phyloP scores from a whole-genome alignment of 2,888 invertebrate species.

The Apamea epomidion region DNA sequence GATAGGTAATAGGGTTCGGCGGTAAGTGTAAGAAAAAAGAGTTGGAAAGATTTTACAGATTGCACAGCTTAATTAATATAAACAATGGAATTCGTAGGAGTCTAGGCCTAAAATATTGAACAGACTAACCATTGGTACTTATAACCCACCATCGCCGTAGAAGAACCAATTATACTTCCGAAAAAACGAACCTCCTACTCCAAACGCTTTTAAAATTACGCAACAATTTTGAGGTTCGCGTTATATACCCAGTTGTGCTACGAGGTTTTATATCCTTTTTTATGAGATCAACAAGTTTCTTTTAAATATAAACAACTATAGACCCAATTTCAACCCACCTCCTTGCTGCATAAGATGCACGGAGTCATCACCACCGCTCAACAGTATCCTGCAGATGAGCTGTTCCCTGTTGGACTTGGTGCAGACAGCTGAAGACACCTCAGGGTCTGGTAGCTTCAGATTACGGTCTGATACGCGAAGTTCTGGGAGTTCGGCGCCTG shows the following conservation, averaged over 20 bases:
- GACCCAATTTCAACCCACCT: constrained; percentile 74
- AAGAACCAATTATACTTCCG: background rate
- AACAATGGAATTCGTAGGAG: background rate
- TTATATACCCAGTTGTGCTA: background rate
- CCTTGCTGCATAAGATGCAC: constrained; percentile 92
- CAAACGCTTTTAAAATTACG: too few species aligned
- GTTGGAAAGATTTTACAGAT: background rate
- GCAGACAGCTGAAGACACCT: constrained; percentile 89
- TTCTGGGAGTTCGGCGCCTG: constrained; percentile 82
- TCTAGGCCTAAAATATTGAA: background rate
- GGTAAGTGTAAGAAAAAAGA: too few species aligned
- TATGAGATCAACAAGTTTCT: background rate
- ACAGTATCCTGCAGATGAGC: constrained; percentile 91
- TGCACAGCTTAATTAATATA: background rate
- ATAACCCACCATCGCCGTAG: background rate
- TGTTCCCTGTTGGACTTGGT: constrained; percentile 87
- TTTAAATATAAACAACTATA: background rate
- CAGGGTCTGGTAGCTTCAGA: constrained; percentile 82
- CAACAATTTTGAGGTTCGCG: background rate
- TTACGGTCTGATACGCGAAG: constrained; percentile 80
- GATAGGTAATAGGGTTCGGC: too few species aligned
- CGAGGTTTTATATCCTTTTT: background rate
- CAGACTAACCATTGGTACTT: background rate
- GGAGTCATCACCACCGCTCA: constrained; percentile 92
- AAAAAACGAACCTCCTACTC: background rate